Conservation (phyloP, 2,797 vertebrate genomes). For the Arctocebus calabarensis region DNA sequence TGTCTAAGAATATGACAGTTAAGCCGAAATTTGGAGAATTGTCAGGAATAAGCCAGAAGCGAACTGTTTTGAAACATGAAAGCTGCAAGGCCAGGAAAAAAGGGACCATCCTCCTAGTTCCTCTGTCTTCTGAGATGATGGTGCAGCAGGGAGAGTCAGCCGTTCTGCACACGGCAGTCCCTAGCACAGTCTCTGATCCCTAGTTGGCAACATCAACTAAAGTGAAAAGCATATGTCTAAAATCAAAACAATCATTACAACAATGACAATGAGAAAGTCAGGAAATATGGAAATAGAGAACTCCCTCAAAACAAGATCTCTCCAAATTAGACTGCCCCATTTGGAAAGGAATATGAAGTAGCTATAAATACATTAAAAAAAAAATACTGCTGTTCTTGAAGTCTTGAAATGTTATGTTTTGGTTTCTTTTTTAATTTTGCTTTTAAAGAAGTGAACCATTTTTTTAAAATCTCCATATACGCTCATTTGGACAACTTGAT, state of each 20-base stretch:
- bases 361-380: not conserved
- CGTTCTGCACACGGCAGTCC: not conserved
- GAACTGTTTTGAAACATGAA: constrained; percentile 16
- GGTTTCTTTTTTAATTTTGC: constrained; percentile 32
- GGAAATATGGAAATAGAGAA: constrained; percentile 23
- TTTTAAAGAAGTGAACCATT: not conserved
- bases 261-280: constrained; percentile 8
- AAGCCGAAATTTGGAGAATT: constrained; percentile 45
- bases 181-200: not conserved
- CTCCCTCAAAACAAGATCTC: not conserved
- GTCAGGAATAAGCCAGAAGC: not conserved
- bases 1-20: constrained; percentile 25
- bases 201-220: not conserved
- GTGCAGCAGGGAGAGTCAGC: not conserved
- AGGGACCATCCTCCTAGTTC: not conserved
- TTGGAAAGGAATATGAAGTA: not conserved
- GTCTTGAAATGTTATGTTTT: not conserved
- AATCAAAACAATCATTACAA: constrained; percentile 44
- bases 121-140: not conserved
- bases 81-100: not conserved
- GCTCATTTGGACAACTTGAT: not conserved
- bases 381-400: not conserved
- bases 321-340: constrained; percentile 4
- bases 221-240: not conserved
- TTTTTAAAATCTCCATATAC: not conserved